Evolutionary conservation across 2,113 vertebrate genomes (phyloP).

Genomic region (Rhegmatorhina hoffmannsi): DNA sequence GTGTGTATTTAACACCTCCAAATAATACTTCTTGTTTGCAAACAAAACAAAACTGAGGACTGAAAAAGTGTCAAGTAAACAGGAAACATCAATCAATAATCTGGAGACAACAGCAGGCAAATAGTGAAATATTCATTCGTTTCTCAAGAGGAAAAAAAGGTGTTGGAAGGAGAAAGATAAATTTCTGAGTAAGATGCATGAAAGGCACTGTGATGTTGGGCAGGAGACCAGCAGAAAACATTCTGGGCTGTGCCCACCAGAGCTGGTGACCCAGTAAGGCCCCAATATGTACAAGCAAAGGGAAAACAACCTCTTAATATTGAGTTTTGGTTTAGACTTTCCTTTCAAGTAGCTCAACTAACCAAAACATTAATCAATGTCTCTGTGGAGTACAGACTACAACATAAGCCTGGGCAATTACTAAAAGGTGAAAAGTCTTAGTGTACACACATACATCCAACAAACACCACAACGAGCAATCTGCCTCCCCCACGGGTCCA

Average conservation of each 20-base stretch:
- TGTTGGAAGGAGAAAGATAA: background rate
- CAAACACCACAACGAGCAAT: background rate
- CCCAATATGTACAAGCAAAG: fast-evolving
- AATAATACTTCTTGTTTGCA: background rate
- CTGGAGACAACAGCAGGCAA: background rate
- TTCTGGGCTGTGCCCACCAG: background rate
- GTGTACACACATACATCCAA: too few species aligned
- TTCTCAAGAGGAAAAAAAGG: background rate
- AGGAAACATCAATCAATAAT: background rate
- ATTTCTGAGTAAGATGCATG: background rate
- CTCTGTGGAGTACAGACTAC: background rate
- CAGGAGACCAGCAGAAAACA: background rate
- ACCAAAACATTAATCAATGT: background rate
- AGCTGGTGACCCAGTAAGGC: background rate
- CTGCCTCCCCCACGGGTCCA: background rate
- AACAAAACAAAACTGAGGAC: background rate
- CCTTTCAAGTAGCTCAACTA: background rate
- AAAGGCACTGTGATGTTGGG: background rate
- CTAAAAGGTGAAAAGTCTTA: background rate
- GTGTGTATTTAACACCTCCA: background rate
- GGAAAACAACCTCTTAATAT: background rate
- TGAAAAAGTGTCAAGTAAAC: background rate
- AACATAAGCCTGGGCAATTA: background rate
- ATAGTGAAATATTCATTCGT: background rate
- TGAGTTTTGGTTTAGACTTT: background rate